These are phyloP conservation scores for Rhopalosiphum padi DNA, from an alignment of 1,140 invertebrate species.

Conservation along the genomic window DNA sequence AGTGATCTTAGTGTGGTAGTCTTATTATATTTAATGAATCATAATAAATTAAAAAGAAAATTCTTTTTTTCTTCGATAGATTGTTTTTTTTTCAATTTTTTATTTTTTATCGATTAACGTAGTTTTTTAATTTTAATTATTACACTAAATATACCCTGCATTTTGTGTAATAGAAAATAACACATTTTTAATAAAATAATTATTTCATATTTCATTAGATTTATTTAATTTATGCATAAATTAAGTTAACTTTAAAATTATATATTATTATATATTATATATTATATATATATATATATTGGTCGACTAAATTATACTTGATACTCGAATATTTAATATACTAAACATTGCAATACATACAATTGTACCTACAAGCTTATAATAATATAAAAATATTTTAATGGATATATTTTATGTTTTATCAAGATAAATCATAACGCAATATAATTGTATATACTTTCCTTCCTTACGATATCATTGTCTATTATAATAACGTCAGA, in stretches of 20 bases:
- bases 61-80: background rate
- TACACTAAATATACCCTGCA: background rate
- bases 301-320: background rate
- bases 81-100: background rate
- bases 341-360: background rate
- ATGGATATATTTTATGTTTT: background rate
- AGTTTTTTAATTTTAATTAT: background rate
- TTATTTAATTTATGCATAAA: background rate
- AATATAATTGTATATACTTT: background rate
- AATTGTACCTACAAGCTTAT: background rate
- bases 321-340: background rate
- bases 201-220: background rate
- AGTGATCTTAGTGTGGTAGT: background rate
- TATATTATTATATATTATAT: too few species aligned
- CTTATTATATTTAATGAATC: background rate
- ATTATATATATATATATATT: too few species aligned
- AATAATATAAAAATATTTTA: background rate
- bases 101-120: background rate
- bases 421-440: background rate
- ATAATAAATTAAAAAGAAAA: background rate
- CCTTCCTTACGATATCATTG: background rate
- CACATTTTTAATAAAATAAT: background rate
- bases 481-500: slow-evolving; percentile 19
- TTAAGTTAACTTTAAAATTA: background rate
- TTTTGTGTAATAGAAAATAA: background rate